Percentiles rank a stretch among this genome's conserved stretches.
phyloP scores from a whole-genome alignment of 2,888 invertebrate species.

The Ichneumoninae sp. region DNA sequence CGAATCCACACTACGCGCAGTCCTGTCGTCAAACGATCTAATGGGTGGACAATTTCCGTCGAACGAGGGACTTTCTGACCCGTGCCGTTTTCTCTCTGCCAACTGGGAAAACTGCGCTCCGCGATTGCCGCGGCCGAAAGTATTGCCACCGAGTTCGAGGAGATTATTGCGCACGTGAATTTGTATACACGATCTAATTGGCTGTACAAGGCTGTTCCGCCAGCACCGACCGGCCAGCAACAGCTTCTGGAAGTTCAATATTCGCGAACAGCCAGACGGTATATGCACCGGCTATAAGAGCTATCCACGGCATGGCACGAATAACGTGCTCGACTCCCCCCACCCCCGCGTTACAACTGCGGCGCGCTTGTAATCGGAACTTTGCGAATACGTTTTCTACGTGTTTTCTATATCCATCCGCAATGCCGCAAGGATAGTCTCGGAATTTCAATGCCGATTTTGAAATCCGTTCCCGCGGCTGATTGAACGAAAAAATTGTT shows the following conservation, averaged over 20 bases:
- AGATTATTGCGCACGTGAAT: slow-evolving; percentile 56
- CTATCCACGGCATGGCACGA: slow-evolving; percentile 66
- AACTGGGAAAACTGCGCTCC: slow-evolving; percentile 13
- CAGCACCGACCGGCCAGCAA: slow-evolving; percentile 44
- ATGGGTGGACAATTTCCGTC: slow-evolving; percentile 65
- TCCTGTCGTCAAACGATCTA: slow-evolving; percentile 69
- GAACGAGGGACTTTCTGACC: slow-evolving; percentile 21
- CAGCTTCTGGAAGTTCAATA: slow-evolving; percentile 53
- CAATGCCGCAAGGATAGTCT: background rate
- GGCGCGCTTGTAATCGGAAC: slow-evolving; percentile 51
- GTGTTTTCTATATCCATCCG: background rate
- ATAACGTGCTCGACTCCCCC: slow-evolving; percentile 55
- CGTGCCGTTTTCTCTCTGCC: slow-evolving; percentile 30
- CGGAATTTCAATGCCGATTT: background rate
- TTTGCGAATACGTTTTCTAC: slow-evolving; percentile 51
- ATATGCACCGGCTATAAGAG: slow-evolving; percentile 44
- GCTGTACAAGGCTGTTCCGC: slow-evolving; percentile 62
- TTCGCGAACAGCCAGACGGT: slow-evolving; percentile 49
- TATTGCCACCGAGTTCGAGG: slow-evolving; percentile 40
- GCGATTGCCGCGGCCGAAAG: slow-evolving; percentile 11
- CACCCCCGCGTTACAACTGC: slow-evolving; percentile 46
- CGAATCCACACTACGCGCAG: slow-evolving; percentile 25
- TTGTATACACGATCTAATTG: slow-evolving; percentile 66
- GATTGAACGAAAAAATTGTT: background rate
- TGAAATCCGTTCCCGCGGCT: background rate